Base-by-base conservation (phyloP, 1,140 invertebrate genomes). In the Tetramorium simillimum region DNA sequence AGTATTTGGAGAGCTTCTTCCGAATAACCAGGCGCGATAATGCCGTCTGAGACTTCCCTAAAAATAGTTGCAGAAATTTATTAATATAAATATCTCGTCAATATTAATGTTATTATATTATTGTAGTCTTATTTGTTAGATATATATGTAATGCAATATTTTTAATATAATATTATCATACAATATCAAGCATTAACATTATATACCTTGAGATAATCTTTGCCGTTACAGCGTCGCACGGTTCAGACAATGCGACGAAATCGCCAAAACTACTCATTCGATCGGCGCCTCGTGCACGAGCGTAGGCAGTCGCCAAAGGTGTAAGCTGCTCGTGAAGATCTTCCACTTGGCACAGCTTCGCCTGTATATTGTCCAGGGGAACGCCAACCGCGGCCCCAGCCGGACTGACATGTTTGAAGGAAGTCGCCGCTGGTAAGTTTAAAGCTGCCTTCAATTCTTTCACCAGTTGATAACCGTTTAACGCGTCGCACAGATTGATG, bases 261-360 rank as follows among this genome's bases (percentile, higher is more conserved):
- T 99, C 99, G 0, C 99, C 99, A 95, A 99, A 99, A 14, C 99
- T 99, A 6, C 99, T 99, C 99, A 99, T 99, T 76, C 99, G 96
- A 95, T 99, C 99, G 21, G 99, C 99, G 51, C 99, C 99, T 95
- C 99, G 96, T 0, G 99, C 99, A 86, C 99, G 96, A 0, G 99
- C 99, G 95, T 99, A 99, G 1, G 99, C 99, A 14, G 96, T 96
- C 0, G 99, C 99, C n/a, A 99, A 90, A 0, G 98, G 99, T 6
- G 98, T 97, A 65, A 99, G 95, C 72, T 96, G 95, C 33, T 97
- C 95, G 0, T 95, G 93, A 33, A 99, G 92, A 95, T 99, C 99
- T 85, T 98, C 97, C 2, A 99, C 99, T 97, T 99, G 99, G 92
- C 98, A 99, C 0, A 99, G 95, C 93, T 97, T 97, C 2, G 98